Evolutionary conservation across 2,113 vertebrate species (phyloP), one percentile per base, ranked within the genome.

Genomic region (Hippocampus abdominalis): DNA sequence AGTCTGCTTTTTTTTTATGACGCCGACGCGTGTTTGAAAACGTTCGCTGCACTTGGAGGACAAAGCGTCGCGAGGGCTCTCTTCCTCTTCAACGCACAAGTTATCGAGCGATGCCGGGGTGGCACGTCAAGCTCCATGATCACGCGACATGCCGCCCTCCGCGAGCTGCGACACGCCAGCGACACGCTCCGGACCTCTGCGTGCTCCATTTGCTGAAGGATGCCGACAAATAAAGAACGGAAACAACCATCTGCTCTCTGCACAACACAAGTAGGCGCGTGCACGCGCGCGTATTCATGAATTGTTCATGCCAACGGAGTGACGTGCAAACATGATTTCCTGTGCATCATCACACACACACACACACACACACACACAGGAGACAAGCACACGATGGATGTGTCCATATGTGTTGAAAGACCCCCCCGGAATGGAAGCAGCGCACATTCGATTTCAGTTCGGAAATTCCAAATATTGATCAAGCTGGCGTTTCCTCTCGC

Each of bases 381-480:
- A 36, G 32, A 36, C n/a, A 29, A 53, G 48, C 73, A 74, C 65
- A 84, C 82, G 85, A 81, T 78, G 83, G 85, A 81, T 78, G 83
- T 73, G 78, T 84, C 81, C 74, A 76, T 86, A 81, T 73, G 83
- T 87, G 86, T 91, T 91, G 90, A 85, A 88, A 86, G 80, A 84
- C 79, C 73, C 66, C 9, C 70, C 74, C 78, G 69, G 86, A 86
- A 81, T 64, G 73, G 63, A 78, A 76, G 84, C 80, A 64, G 61
- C 70, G 56, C 89, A 91, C 48, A 86, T 86, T 88, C 82, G 29
- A 57, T 90, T 92, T 89, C 81, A 89, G 91, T 92, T 92, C 89
- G 75, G 75, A 73, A 84, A 89, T 74, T 91, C 84, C 81, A 90
- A 91, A 91, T 91, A 91, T 91, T 89, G 90, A 91, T 73, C 71